Evolutionary conservation across 1,140 invertebrate genomes (phyloP), one percentile per base, ranked within the genome.

Genomic region (Procambarus clarkii): DNA sequence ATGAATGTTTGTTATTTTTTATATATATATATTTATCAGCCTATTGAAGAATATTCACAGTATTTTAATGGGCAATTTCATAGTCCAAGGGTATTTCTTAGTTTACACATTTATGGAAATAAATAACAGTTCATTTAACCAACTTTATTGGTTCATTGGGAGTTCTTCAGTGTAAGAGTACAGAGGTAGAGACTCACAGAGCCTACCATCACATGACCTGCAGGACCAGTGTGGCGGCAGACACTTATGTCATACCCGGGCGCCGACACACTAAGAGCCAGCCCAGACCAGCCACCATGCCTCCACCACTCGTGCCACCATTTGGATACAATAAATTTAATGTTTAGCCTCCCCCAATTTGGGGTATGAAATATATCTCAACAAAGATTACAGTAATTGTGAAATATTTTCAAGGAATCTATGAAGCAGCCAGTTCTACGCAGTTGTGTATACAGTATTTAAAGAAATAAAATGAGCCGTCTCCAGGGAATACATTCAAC

Each of bases 131-230:
- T 74, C 58, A 50, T 50, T 81, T 81, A 81, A 81, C 79, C 79
- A 81, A 81, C 79, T 81, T 81, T 81, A 81, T 58, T 81, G 79
- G 79, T 81, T 81, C 79, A 81, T 54, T 54, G 79, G 21, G 79
- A 81, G 79, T 81, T 81, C 21, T 81, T 81, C 48, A 81, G 79
- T 81, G 79, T 81, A 84, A 60, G 64, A 71, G 82, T 84, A 84
- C 82, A 84, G 82, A 84, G 82, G 82, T 84, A 84, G 64, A 84
- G 82, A 84, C 82, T 84, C 82, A 84, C 82, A 84, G 82, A 84
- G 82, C 64, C 82, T 71, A 84, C 82, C 82, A 84, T 81, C 79
- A 84, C 64, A 69, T 71, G 82, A 64, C 82, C 82, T 71, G 60
- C 82, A 84, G 81, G 64, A 71, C 45, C 64, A 71, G 64, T 64